Conservation (phyloP, 2,113 vertebrate genomes). For the Pygoscelis antarcticus region DNA sequence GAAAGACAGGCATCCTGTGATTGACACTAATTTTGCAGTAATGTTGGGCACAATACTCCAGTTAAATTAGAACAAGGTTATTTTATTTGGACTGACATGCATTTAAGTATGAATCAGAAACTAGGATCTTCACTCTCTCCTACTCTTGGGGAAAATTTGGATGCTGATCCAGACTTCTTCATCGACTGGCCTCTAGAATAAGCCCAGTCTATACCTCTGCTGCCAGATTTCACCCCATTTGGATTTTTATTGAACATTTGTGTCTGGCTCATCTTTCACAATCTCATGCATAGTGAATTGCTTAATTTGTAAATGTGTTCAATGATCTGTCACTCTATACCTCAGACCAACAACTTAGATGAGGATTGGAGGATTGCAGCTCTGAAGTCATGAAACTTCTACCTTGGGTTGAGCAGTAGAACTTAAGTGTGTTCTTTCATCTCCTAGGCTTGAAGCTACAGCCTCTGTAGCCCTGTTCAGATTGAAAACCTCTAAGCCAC, state of each 20-base stretch:
- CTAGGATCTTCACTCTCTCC: background rate
- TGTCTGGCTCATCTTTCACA: background rate
- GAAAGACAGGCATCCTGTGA: background rate
- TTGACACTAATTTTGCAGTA: conserved; percentile 32
- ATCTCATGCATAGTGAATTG: background rate
- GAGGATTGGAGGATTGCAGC: background rate
- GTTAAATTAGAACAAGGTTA: conserved; percentile 29
- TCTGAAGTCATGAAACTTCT: background rate
- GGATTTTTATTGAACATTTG: background rate
- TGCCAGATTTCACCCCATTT: background rate
- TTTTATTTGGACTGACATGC: background rate
- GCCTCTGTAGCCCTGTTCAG: background rate
- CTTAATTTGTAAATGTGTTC: conserved; percentile 11
- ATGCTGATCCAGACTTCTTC: background rate
- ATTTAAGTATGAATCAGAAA: conserved; percentile 11
- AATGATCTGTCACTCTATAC: background rate
- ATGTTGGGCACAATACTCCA: background rate
- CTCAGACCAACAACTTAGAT: background rate
- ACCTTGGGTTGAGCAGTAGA: background rate
- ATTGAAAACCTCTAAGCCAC: background rate
- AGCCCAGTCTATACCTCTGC: background rate
- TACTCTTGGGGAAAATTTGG: background rate
- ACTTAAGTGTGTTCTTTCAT: background rate
- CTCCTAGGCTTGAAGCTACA: background rate
- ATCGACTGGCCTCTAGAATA: background rate